Conservation (phyloP, 1,140 invertebrate genomes). For the Melipona quadrifasciata region DNA sequence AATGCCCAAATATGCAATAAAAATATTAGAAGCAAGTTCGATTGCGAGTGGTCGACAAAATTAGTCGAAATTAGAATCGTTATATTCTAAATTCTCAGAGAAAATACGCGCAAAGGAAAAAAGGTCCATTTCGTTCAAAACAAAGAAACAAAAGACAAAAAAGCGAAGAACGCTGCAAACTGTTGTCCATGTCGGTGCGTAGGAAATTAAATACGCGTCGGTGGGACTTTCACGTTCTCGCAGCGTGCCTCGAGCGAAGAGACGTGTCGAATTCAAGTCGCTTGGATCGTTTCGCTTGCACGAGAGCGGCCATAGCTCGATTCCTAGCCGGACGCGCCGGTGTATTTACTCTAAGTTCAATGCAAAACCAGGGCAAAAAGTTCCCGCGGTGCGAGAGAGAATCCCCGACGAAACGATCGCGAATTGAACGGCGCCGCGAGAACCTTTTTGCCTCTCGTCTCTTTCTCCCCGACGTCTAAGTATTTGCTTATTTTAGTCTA, state of each 20-base stretch:
- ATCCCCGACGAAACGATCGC: not conserved
- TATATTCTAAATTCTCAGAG: too few relatives aligned
- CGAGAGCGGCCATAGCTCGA: slow-evolving; percentile 12
- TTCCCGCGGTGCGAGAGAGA: not conserved
- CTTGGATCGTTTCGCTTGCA: not conserved
- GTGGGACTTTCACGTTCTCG: not conserved
- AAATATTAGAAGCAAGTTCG: too few relatives aligned
- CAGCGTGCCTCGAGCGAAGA: not conserved
- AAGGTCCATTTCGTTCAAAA: too few relatives aligned
- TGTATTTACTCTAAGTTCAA: slow-evolving; percentile 45
- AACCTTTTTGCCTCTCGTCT: not conserved
- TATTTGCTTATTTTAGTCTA: slow-evolving; percentile 46
- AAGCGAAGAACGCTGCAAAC: too few relatives aligned
- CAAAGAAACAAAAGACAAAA: too few relatives aligned
- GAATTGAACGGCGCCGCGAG: not conserved
- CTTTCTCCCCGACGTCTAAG: not conserved
- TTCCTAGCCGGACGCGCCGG: slow-evolving; percentile 38
- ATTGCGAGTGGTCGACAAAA: too few relatives aligned
- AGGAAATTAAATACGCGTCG: too few relatives aligned
- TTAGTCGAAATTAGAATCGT: too few relatives aligned
- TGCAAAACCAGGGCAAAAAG: slow-evolving; percentile 7
- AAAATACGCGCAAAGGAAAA: too few relatives aligned
- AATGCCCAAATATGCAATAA: too few relatives aligned
- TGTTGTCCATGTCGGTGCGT: too few relatives aligned
- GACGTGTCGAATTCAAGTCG: not conserved